Conservation (phyloP, 35 echinoderm and acorn worm species). For the Ophiothrix spiculata region DNA sequence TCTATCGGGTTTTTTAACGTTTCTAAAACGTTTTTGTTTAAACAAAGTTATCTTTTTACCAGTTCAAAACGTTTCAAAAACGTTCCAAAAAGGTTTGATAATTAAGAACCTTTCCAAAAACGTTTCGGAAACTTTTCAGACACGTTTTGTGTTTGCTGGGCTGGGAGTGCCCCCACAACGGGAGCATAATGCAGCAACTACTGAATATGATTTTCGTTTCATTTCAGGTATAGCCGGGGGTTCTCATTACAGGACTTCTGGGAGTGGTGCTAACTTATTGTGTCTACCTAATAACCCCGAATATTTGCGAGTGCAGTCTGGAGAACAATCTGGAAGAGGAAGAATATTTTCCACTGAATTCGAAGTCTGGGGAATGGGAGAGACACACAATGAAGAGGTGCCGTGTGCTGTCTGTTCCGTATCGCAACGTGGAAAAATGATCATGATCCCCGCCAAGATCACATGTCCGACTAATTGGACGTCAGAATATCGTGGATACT, state of each 20-base stretch:
- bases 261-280: background rate
- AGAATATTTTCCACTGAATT: background rate
- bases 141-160: no score
- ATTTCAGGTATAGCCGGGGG: background rate
- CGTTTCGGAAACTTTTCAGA: no score
- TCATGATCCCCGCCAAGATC: conserved; percentile 42
- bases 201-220: no score
- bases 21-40: no score
- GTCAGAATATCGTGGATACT: conserved; percentile 44
- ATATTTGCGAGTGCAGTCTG: background rate
- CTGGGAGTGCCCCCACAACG: no score
- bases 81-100: no score
- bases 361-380: background rate
- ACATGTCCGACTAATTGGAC: conserved; percentile 46
- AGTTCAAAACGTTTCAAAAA: no score
- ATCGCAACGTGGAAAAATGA: background rate
- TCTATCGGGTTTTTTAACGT: no score
- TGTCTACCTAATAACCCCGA: background rate
- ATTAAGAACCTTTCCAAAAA: no score
- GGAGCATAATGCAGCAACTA: no score
- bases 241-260: background rate
- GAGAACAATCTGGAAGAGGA: background rate
- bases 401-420: conserved; percentile 7
- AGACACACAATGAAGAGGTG: background rate
- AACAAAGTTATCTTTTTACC: no score